These are phyloP conservation scores for Psilopogon haemacephalus DNA, from an alignment of 2,113 vertebrate genomes.

Conservation along the genomic window DNA sequence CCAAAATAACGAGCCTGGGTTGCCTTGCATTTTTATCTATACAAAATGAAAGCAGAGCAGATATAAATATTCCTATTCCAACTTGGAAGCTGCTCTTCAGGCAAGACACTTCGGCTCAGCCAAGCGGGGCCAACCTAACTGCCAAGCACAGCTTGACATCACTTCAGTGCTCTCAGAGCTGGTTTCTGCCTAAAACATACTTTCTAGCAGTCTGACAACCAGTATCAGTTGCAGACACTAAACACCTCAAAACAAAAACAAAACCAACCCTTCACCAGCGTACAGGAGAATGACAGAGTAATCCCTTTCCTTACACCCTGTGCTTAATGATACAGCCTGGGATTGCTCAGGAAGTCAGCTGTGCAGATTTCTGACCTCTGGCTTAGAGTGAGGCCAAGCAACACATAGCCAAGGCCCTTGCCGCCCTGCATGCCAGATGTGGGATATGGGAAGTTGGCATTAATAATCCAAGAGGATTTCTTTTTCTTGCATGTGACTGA, in stretches of 20 bases:
- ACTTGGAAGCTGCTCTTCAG: background rate
- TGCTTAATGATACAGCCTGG: background rate
- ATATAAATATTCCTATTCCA: background rate
- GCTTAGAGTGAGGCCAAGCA: background rate
- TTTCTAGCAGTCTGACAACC: background rate
- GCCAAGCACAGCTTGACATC: too few relatives aligned
- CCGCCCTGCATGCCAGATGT: too few relatives aligned
- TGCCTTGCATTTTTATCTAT: background rate
- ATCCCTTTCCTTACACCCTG: background rate
- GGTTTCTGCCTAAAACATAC: background rate
- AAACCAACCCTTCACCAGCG: too few relatives aligned
- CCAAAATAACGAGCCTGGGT: fast-evolving
- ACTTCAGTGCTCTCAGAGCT: background rate
- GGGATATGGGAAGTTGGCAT: background rate
- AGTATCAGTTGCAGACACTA: fast-evolving
- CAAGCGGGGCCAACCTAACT: background rate
- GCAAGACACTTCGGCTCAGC: background rate
- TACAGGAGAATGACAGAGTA: background rate
- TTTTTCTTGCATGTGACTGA: background rate
- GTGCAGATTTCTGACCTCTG: background rate
- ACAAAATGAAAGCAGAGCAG: background rate
- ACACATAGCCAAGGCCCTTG: fast-evolving
- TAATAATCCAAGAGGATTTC: background rate
- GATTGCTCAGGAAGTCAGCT: background rate
- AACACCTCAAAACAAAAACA: background rate